These are phyloP conservation scores for Gallinago undulata DNA, from an alignment of 2,113 vertebrate species.

Conservation along the genomic window DNA sequence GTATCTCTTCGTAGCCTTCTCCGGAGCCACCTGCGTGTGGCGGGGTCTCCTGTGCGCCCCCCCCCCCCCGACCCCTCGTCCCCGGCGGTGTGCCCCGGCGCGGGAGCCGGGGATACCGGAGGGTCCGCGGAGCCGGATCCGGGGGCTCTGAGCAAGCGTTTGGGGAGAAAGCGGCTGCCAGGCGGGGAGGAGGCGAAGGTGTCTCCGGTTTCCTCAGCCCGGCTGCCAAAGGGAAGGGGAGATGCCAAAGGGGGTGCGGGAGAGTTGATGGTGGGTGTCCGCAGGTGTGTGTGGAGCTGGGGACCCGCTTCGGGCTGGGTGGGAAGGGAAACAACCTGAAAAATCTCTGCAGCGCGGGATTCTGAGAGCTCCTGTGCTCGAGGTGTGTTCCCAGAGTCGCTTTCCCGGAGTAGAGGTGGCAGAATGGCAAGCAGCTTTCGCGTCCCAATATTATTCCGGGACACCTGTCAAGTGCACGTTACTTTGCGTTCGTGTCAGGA, in stretches of 20 bases:
- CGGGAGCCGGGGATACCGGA: not conserved
- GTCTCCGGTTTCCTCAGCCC: not conserved
- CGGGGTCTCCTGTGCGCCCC: not conserved
- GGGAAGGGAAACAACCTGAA: rapidly evolving
- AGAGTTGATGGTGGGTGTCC: not conserved
- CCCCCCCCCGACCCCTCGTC: no score
- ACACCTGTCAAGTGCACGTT: not conserved
- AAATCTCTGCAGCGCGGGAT: rapidly evolving
- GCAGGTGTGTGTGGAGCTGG: not conserved
- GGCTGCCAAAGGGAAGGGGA: not conserved
- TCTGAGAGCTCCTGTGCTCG: rapidly evolving
- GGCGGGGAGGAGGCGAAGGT: not conserved
- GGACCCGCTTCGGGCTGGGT: not conserved
- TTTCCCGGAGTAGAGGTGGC: not conserved
- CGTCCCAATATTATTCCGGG: rapidly evolving
- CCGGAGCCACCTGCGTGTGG: not conserved
- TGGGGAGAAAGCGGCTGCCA: not conserved
- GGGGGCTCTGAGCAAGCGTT: not conserved
- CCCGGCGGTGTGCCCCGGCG: not conserved
- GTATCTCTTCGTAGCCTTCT: not conserved
- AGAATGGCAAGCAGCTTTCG: not conserved
- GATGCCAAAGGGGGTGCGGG: not conserved
- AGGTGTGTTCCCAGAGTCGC: rapidly evolving
- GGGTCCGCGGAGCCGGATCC: not conserved
- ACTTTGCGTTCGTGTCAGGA: not conserved